A percentile compares a stretch with the other conserved stretches of the same genome.
Conservation (phyloP, 2,113 vertebrate species). For the Menidia beryllina region DNA sequence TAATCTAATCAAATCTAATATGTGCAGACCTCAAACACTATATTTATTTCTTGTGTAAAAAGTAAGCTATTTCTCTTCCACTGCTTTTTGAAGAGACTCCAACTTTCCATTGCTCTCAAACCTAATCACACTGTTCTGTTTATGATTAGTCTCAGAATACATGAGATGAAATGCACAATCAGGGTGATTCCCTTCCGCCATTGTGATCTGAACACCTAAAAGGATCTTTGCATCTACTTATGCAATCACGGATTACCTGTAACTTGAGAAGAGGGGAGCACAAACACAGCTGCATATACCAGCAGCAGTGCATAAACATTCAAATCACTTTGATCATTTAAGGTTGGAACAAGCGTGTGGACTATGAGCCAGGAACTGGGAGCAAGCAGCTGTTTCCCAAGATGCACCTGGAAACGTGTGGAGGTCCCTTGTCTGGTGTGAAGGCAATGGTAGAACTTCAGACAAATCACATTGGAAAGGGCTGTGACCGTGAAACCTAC, state of each 20-base stretch:
- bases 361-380: slow-evolving; percentile 94
- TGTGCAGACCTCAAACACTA: slow-evolving; percentile 19
- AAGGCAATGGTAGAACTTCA: slow-evolving; percentile 90
- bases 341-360: slow-evolving; percentile 94
- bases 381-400: slow-evolving; percentile 91
- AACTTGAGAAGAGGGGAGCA: neutral
- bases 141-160: slow-evolving; percentile 41
- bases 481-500: slow-evolving; percentile 95
- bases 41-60: slow-evolving; percentile 47
- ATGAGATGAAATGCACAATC: neutral
- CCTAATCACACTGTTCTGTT: slow-evolving; percentile 23
- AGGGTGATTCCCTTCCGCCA: too few relatives aligned
- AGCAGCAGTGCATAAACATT: slow-evolving; percentile 4
- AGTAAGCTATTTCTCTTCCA: slow-evolving; percentile 36
- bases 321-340: slow-evolving; percentile 21
- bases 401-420: slow-evolving; percentile 93
- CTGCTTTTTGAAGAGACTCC: slow-evolving; percentile 29
- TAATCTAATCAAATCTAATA: too few relatives aligned
- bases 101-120: slow-evolving; percentile 18
- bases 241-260: neutral
- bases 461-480: slow-evolving; percentile 93
- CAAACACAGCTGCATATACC: neutral
- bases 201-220: neutral
- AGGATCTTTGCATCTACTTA: too few relatives aligned
- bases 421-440: slow-evolving; percentile 90